Evolutionary conservation across 2,888 invertebrate genomes (phyloP), one percentile per base, ranked within the genome.

Genomic region (Drosophila paranaensis): DNA sequence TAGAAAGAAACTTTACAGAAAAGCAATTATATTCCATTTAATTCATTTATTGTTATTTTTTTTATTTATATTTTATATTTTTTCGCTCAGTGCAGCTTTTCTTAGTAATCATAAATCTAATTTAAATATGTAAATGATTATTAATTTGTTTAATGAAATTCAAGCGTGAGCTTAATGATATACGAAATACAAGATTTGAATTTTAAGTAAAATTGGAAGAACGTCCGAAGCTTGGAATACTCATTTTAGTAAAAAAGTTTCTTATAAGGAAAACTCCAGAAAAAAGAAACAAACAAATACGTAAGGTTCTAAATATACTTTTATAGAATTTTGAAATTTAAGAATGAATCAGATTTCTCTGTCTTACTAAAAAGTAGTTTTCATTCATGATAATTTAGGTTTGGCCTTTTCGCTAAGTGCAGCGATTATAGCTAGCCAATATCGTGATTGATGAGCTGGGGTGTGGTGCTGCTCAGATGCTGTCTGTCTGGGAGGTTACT

Each of bases 391-490:
- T 3, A 2, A 25, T 39, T 39, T 39, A 11, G 10, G n/a, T n/a
- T 4, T 30, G 11, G 10, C 13, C 2, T 30, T 33, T 56, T 53
- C 14, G 53, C 43, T 33, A 16, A 42, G 54, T 70, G 48, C 77
- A 69, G 56, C 69, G 78, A 77, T 78, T 78, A 62, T 60, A 77
- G 40, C 60, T 46, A 60, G 71, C 58, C 64, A 65, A 74, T 61
- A 71, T 71, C 75, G 71, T 83, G 87, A 83, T 83, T 83, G 87
- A 83, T 83, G 82, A 81, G 77, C 63, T 54, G 65, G 76, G 82
- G 79, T 75, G 79, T 67, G 74, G 63, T 50, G 40, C 50, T 27
- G 54, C 13, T 46, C 20, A 53, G 16, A 13, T 35, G 51, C 51
- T 37, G 35, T 74, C 33, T 16, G 67, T 57, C 55, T 54, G 53